phyloP scores from a whole-genome alignment of 2,113 vertebrate genomes.

The Diphyllodes magnificus region DNA sequence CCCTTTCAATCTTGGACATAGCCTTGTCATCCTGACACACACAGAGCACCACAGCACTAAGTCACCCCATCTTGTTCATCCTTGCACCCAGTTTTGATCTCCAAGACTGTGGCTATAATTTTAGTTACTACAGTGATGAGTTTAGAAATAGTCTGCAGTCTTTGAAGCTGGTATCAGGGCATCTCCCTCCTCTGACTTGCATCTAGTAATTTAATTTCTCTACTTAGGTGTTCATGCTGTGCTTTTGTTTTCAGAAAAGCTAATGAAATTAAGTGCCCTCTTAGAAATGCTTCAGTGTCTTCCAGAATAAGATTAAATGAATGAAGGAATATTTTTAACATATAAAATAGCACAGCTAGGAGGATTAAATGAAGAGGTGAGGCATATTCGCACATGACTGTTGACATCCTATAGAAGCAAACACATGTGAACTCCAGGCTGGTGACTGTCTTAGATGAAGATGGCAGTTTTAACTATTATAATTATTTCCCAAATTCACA shows the following conservation, averaged over 20 bases:
- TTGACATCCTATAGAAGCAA: not conserved
- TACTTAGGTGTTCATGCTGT: not conserved
- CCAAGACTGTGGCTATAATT: not conserved
- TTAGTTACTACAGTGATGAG: not conserved
- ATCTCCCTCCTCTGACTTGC: not conserved
- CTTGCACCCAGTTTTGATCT: conserved; percentile 1
- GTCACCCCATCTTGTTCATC: not conserved
- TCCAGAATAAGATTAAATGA: conserved; percentile 41
- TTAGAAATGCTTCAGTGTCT: conserved; percentile 40
- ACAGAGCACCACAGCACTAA: not conserved
- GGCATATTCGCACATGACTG: not conserved
- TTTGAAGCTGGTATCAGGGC: not conserved
- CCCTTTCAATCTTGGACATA: not conserved
- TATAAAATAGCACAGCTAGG: not conserved
- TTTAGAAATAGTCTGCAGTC: not conserved
- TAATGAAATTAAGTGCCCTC: conserved; percentile 51
- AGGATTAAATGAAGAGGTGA: not conserved
- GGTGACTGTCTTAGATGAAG: not conserved
- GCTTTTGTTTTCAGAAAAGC: conserved; percentile 41
- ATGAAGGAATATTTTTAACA: not conserved
- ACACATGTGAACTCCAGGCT: not conserved
- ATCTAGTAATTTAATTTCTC: conserved; percentile 16
- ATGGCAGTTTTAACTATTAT: not conserved
- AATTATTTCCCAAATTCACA: not conserved
- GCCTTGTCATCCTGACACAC: not conserved